phyloP scores from a whole-genome alignment of 1,140 invertebrate genomes.

The Pomacea maculata region DNA sequence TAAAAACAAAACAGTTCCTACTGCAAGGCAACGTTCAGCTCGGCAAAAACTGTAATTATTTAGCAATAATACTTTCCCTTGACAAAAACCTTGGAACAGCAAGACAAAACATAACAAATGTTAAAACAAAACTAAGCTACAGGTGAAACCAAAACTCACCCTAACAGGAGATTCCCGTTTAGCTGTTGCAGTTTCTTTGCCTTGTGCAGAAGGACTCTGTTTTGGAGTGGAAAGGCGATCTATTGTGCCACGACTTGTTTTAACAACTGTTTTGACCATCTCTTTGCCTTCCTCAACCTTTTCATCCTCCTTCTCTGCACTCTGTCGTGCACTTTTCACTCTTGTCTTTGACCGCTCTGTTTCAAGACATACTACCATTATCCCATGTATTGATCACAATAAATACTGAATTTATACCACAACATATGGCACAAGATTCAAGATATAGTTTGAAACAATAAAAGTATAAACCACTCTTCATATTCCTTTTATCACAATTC shows the following conservation, averaged over 20 bases:
- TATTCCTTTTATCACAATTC: not conserved
- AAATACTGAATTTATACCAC: no score
- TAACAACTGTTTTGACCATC: constrained; percentile 33
- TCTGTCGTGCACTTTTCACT: constrained; percentile 9
- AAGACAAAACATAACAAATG: not conserved
- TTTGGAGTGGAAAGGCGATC: constrained; percentile 28
- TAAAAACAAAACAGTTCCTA: no score
- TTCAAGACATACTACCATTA: not conserved
- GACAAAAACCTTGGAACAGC: no score
- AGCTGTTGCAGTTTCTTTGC: constrained; percentile 3
- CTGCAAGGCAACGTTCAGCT: no score
- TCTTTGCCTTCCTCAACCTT: constrained; percentile 40
- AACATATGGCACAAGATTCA: no score
- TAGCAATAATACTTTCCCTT: no score
- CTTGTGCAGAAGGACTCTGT: not conserved
- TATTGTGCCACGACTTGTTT: constrained; percentile 15
- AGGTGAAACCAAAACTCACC: constrained; percentile 11
- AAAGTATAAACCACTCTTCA: no score
- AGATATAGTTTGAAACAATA: no score
- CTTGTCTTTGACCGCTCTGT: constrained; percentile 19
- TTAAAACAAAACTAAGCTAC: not conserved
- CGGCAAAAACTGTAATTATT: not conserved
- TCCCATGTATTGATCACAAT: no score
- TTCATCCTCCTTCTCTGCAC: constrained; percentile 35
- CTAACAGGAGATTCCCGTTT: constrained; percentile 25